Evolutionary conservation across 2,797 vertebrate genomes (phyloP).

Genomic region (Muscicapa comitata): DNA sequence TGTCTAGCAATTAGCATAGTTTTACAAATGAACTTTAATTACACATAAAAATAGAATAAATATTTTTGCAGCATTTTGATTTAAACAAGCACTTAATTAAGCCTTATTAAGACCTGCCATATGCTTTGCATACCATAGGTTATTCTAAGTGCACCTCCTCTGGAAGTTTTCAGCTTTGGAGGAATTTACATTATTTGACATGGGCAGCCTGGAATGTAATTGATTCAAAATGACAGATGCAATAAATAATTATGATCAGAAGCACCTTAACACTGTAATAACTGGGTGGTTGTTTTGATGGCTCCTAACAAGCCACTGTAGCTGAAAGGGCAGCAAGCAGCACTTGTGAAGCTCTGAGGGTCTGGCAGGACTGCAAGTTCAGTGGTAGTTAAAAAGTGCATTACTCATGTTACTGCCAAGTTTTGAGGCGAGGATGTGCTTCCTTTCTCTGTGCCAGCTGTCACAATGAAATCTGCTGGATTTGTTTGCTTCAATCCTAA

Average conservation of each 20-base stretch:
- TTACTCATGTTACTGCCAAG: background rate
- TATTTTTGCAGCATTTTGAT: conserved; percentile 57
- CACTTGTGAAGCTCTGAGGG: background rate
- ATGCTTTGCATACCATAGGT: conserved; percentile 14
- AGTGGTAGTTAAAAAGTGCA: background rate
- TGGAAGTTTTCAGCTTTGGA: background rate
- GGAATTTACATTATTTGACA: conserved; percentile 6
- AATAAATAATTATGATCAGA: conserved; percentile 55
- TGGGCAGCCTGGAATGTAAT: background rate
- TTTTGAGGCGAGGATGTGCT: background rate
- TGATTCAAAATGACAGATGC: conserved; percentile 41
- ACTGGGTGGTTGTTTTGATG: conserved; percentile 31
- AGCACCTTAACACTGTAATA: conserved; percentile 40
- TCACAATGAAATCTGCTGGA: background rate
- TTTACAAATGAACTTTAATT: conserved; percentile 34
- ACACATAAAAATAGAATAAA: conserved; percentile 34
- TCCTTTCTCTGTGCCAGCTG: background rate
- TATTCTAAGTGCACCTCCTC: background rate
- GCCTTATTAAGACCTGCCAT: conserved; percentile 29
- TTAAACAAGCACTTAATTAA: conserved; percentile 58
- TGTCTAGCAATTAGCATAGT: conserved; percentile 23
- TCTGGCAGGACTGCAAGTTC: background rate
- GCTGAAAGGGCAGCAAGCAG: background rate
- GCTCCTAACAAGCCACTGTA: background rate
- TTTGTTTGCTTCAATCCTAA: background rate